Base-by-base conservation (phyloP, 2,888 invertebrate genomes). In the Oxystoma pomonae region DNA sequence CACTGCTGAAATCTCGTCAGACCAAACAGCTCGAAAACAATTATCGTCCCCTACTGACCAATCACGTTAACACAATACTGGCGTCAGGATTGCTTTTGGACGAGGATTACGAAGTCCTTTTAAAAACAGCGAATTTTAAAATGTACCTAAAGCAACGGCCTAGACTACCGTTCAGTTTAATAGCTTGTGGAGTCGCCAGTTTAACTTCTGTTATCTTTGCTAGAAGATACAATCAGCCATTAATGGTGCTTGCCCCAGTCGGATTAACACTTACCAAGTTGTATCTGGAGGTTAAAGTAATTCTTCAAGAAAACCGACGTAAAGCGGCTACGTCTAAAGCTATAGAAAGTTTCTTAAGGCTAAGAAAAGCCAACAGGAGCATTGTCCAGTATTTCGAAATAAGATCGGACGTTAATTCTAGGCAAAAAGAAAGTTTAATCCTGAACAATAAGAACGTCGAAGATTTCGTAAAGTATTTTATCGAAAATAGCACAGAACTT, bases 101-200 rank as follows among this genome's bases (percentile, higher is more conserved):
- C 53, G 73, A 73, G 64, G 73, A 73, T 61, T 66, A 72, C 58
- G 71, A 73, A 61, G 70, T 69, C 35, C 61, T 72, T 12, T 57
- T 72, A 20, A 66, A 61, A 20, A 56, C 65, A 5, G 64, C 63
- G 18, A 64, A 65, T 56, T 66, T 65, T 53, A 62, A 67, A 61
- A 60, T 61, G 35, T 57, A 49, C 17, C 57, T 61, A 18, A 61
- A 61, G 61, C 64, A 61, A 17, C 55, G 5, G 7, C 62, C 66
- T 19, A 65, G 52, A 56, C 59, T 65, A 18, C 65, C 67, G 22
- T 59, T 67, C 57, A 55, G 59, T 21, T 55, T 71, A 51, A 63
- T 69, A 35, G 67, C 62, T 7, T 62, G 68, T 35, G 2, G 65
- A 51, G 2, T 61, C 17, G 58, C 65, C 16, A 59, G 65, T 16